A percentile compares a stretch with the other conserved stretches of the same genome.
phyloP scores from a whole-genome alignment of 2,888 invertebrate species.

The Nomada fabriciana region DNA sequence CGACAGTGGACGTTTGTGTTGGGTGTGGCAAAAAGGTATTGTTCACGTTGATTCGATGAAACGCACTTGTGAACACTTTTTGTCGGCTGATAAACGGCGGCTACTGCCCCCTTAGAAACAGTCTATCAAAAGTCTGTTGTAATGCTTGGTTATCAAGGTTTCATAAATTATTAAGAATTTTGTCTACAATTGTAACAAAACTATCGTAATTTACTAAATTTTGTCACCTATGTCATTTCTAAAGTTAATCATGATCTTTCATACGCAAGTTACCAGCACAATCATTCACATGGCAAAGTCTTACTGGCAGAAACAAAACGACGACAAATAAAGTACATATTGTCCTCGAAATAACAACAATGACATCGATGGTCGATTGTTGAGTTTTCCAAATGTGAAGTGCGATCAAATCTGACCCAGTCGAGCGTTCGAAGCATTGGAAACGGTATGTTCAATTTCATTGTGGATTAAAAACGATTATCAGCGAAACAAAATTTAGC shows the following conservation, averaged over 20 bases:
- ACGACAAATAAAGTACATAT: too few relatives aligned
- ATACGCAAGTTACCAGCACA: not conserved
- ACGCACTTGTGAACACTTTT: not conserved
- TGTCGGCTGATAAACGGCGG: not conserved
- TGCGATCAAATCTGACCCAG: not conserved
- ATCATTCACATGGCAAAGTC: too few relatives aligned
- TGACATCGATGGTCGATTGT: not conserved
- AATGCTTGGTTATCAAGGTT: not conserved
- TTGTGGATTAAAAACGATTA: conserved; percentile 25
- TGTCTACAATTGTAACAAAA: not conserved
- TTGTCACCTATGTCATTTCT: not conserved
- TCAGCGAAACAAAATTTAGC: not conserved
- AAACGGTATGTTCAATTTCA: conserved; percentile 8
- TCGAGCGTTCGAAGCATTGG: not conserved
- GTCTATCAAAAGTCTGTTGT: not conserved
- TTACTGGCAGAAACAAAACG: too few relatives aligned
- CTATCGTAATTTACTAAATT: not conserved
- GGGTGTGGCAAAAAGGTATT: not conserved
- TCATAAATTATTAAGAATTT: not conserved
- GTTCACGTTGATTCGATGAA: conserved; percentile 9
- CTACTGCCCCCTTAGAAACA: not conserved
- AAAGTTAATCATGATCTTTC: conserved; percentile 4
- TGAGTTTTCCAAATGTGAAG: not conserved
- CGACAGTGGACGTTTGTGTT: conserved; percentile 1
- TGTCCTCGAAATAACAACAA: too few relatives aligned